Conservation (phyloP, 2,888 invertebrate genomes). For the Netelia fuscicornis region DNA sequence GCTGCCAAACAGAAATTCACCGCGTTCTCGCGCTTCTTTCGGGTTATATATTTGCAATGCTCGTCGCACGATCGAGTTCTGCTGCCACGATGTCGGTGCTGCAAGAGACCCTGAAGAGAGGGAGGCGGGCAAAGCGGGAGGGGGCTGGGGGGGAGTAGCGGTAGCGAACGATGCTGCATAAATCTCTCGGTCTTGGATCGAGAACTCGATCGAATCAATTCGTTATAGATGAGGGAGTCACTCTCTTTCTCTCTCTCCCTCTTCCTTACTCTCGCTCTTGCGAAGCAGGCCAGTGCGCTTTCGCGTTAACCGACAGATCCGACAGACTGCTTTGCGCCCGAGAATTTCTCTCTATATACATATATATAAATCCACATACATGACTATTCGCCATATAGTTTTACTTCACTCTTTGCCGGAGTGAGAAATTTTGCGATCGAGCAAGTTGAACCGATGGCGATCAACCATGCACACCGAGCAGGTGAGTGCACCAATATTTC, state of each 20-base stretch:
- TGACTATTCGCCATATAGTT: constrained; percentile 12
- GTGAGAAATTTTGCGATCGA: constrained; percentile 64
- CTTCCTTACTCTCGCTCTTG: constrained; percentile 8
- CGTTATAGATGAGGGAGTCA: constrained; percentile 77
- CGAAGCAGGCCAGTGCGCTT: constrained; percentile 43
- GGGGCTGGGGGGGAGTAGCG: constrained; percentile 24
- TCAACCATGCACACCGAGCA: background rate
- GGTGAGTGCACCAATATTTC: constrained; percentile 7
- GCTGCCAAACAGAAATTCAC: constrained; percentile 30
- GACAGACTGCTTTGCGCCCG: constrained; percentile 30
- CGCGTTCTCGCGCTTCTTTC: constrained; percentile 33
- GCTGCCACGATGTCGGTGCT: constrained; percentile 47
- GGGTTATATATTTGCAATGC: constrained; percentile 62
- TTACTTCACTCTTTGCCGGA: constrained; percentile 22
- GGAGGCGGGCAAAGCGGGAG: constrained; percentile 11
- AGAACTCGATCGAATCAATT: constrained; percentile 79
- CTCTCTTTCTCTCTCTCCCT: background rate
- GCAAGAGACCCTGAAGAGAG: constrained; percentile 49
- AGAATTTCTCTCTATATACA: constrained; percentile 17
- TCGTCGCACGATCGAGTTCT: constrained; percentile 57
- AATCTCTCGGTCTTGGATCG: constrained; percentile 77
- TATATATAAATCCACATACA: background rate
- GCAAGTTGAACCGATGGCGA: constrained; percentile 45
- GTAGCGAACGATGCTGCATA: constrained; percentile 76
- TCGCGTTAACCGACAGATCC: constrained; percentile 54